These are phyloP conservation scores for Zootoca vivipara DNA, from an alignment of 2,113 vertebrate species.

Conservation along the genomic window DNA sequence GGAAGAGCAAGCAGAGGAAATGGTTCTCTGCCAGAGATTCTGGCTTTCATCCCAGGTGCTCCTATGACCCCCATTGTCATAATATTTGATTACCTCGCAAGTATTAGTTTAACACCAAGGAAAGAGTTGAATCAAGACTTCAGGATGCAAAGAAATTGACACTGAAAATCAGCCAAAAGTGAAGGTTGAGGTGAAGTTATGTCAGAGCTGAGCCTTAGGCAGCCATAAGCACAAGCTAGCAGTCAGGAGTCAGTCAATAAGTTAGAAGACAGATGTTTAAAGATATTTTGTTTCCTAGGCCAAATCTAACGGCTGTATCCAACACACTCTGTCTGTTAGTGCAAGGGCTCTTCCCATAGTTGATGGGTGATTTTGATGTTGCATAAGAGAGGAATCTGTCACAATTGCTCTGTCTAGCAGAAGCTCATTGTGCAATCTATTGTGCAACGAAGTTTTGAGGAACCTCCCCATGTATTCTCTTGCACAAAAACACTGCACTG, in stretches of 20 bases:
- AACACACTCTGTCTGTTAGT: no score
- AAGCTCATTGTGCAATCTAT: no score
- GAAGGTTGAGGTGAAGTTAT: background rate
- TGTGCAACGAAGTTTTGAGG: no score
- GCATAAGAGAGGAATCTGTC: no score
- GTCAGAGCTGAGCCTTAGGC: no score
- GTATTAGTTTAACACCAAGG: background rate
- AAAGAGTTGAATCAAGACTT: background rate
- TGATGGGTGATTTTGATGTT: no score
- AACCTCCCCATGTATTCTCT: no score
- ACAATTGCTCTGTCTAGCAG: no score
- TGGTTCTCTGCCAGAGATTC: background rate
- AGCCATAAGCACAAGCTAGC: background rate
- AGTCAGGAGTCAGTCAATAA: background rate
- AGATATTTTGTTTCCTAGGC: background rate
- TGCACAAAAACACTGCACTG: no score
- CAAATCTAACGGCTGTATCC: no score
- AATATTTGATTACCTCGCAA: background rate
- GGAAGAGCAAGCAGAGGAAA: background rate
- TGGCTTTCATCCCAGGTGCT: conserved; percentile 14
- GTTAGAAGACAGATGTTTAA: background rate
- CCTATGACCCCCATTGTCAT: conserved; percentile 3
- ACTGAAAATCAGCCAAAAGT: background rate
- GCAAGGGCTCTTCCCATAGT: no score
- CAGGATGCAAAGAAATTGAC: background rate